Percentiles rank a stretch among this genome's conserved stretches.
Evolutionary conservation across 2,888 invertebrate species (phyloP).

Genomic region (Drosophila seclusa): DNA sequence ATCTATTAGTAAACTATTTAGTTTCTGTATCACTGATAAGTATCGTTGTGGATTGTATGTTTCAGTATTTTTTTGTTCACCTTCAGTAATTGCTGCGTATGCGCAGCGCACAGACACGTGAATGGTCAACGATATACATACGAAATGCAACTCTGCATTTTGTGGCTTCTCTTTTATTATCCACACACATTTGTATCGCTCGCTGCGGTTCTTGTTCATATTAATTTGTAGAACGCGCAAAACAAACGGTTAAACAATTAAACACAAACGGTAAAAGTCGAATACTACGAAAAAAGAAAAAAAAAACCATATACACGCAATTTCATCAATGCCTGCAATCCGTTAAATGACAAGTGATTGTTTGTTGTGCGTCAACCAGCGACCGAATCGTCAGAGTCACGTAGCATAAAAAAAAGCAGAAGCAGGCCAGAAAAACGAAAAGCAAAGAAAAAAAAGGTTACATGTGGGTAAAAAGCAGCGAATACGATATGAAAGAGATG

Average conservation of each 20-base stretch:
- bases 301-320: conserved; percentile 28
- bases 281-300: conserved; percentile 33
- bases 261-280: conserved; percentile 47
- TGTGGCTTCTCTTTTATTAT: conserved; percentile 51
- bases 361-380: conserved; percentile 40
- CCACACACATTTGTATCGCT: conserved; percentile 55
- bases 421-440: conserved; percentile 35
- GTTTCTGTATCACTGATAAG: background rate
- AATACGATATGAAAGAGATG: conserved; percentile 45
- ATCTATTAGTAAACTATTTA: background rate
- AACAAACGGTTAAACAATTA: conserved; percentile 33
- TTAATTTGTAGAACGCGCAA: conserved; percentile 65
- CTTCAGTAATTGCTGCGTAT: background rate
- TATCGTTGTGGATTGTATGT: conserved; percentile 5
- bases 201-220: conserved; percentile 50
- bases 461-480: conserved; percentile 49
- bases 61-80: background rate
- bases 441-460: conserved; percentile 41
- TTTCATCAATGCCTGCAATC: conserved; percentile 30
- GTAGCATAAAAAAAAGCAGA: conserved; percentile 49
- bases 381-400: conserved; percentile 43
- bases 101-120: conserved; percentile 7
- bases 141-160: conserved; percentile 34
- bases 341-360: conserved; percentile 39
- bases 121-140: conserved; percentile 16